Percentiles rank a stretch among this genome's conserved stretches.
phyloP scores from a whole-genome alignment of 92 coral and sea anemone genomes.

The Epizoanthus scotinus region DNA sequence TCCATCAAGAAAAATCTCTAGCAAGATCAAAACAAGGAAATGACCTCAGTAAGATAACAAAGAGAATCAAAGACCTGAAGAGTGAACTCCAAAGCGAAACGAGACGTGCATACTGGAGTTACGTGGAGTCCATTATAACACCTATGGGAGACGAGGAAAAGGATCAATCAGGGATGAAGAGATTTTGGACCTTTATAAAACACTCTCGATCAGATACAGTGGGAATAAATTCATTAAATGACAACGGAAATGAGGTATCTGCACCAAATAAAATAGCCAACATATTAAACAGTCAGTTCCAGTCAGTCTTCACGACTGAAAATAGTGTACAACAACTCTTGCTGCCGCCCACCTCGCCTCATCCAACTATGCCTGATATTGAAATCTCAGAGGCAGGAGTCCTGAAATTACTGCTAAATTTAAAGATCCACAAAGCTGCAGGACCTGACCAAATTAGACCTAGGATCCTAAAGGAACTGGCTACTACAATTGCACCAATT shows the following conservation, averaged over 20 bases:
- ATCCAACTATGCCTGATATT: slow-evolving; percentile 33
- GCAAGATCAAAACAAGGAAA: background rate
- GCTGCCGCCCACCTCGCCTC: slow-evolving; percentile 29
- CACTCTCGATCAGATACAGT: slow-evolving; percentile 38
- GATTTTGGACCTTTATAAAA: slow-evolving; percentile 56
- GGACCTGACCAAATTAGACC: slow-evolving; percentile 35
- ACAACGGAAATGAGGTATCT: slow-evolving; percentile 38
- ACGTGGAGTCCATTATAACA: slow-evolving; percentile 50
- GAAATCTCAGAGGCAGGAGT: slow-evolving; percentile 18
- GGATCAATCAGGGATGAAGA: slow-evolving; percentile 37
- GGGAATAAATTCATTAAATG: slow-evolving; percentile 11
- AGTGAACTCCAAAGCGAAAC: slow-evolving; percentile 30
- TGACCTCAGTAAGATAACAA: background rate
- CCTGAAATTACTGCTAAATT: slow-evolving; percentile 26
- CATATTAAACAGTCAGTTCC: slow-evolving; percentile 46
- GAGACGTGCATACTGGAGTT: slow-evolving; percentile 43
- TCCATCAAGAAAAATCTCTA: slow-evolving; percentile 11
- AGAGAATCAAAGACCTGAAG: slow-evolving; percentile 34
- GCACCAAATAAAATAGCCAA: slow-evolving; percentile 43
- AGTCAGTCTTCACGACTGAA: slow-evolving; percentile 49
- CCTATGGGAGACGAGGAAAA: slow-evolving; percentile 49
- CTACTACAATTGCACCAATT: slow-evolving; percentile 21
- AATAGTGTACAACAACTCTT: background rate
- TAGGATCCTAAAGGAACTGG: slow-evolving; percentile 31
- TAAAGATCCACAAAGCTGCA: slow-evolving; percentile 27